Base-by-base conservation (phyloP, 1,140 invertebrate genomes). In the Achatina immaculata region DNA sequence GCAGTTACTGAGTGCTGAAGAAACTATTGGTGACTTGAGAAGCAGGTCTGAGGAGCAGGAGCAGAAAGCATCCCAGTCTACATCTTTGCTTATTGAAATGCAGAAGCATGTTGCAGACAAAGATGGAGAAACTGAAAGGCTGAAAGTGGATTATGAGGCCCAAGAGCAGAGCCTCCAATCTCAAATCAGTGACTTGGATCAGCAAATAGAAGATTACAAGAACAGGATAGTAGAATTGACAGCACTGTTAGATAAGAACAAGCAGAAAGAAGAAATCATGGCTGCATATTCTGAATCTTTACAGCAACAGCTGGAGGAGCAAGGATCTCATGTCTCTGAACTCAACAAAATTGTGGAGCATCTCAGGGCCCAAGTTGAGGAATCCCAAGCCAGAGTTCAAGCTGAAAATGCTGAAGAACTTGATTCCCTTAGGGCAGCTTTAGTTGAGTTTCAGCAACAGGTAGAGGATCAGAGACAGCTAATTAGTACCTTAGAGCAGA, bases 381-480 rank as follows among this genome's bases (percentile, higher is more conserved):
- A 38, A 21, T 51, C 78, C 2, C 43, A 58, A 11, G 72, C 68
- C 21, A 36, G 42, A 45, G 68, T 19, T n/a, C 48, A 78, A 45
- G 19, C 58, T 40, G 78, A 48, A 38, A n/a, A 43, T 21, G 40
- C 34, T 78, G 78, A 68, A 48, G 78, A 83, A 16, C 16, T 77
- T 3, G 51, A 72, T 24, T 72, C 78, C n/a, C 68, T 83, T 1
- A 45, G 62, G 40, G 24, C 78, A n/a, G 74, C 79, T 24, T 48
- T 83, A 24, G 43, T 55, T 28, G 78, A 83, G 42, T 69, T 80
- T 36, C 78, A 80, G 78, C 62, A 69, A 19, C 43, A 83, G 16
- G 45, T 78, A 0, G 65, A 78, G 45, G 75, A 83, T 45, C 78
- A 80, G 66, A 45, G 24, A 31, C 45, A 0, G 7, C 1, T 69